Percentiles rank a stretch among this genome's conserved stretches.
These are phyloP conservation scores for Pipistrellus nathusii DNA, from an alignment of 2,797 vertebrate species.

Conservation along the genomic window DNA sequence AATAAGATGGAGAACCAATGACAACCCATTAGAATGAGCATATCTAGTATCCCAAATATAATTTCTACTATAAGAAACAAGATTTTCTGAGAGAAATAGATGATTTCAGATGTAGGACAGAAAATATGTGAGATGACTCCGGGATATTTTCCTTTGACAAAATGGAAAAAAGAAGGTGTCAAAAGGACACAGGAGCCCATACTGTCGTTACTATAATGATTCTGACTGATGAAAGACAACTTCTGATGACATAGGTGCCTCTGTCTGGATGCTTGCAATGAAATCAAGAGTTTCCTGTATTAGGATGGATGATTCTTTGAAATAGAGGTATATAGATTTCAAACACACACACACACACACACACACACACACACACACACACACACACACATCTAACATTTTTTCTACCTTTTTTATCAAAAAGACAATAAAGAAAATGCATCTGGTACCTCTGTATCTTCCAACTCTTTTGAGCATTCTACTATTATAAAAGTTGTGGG, in stretches of 20 bases:
- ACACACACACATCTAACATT: not conserved
- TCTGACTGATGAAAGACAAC: not conserved
- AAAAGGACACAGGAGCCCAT: not conserved
- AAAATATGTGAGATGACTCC: not conserved
- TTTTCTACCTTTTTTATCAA: constrained; percentile 7
- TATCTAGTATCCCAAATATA: not conserved
- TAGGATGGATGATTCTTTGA: constrained; percentile 8
- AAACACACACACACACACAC: not conserved
- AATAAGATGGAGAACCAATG: not conserved
- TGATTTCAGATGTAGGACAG: not conserved
- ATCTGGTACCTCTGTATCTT: not conserved
- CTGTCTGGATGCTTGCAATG: not conserved
- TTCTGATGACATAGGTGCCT: not conserved
- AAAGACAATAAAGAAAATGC: constrained; percentile 35
- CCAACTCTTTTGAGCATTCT: not conserved
- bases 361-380: not conserved
- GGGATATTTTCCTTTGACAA: not conserved
- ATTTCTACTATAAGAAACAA: constrained; percentile 19
- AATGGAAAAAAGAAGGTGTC: not conserved
- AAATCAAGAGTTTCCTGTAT: not conserved
- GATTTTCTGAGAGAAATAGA: not conserved
- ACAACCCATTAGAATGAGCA: not conserved
- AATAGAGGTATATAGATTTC: constrained; percentile 11
- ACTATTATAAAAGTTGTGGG: not conserved
- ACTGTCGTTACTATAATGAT: not conserved